Base-by-base conservation (phyloP, 2,113 vertebrate species). In the Ibidorhyncha struthersii region DNA sequence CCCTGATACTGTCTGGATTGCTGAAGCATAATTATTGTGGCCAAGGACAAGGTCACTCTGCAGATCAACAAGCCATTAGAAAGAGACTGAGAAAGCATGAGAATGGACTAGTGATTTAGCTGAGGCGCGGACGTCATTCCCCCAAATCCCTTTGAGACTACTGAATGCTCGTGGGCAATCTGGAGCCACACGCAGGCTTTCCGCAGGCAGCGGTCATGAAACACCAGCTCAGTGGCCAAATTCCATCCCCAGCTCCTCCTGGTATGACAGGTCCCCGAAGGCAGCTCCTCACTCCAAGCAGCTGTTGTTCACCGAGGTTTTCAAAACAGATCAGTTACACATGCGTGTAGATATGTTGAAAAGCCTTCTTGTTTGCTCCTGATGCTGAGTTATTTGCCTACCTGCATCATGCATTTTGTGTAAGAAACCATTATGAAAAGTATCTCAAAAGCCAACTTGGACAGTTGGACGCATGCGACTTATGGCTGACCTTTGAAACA, bases 391-490 rank as follows among this genome's bases (percentile, higher is more conserved):
- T 4, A 12, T 43, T 73, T 81, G 15, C 43, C 78, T 38, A 41
- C 8, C 13, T 6, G 2, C 21, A 66, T 70, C 10, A 7, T 2
- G 10, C 2, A 3, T 58, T 58, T 86, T 77, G 19, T 10, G 0
- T 45, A 29, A 67, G 49, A n/a, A 94, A 70, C 56, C 3, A 3
- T 23, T 36, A 53, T 45, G 6, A 55, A 62, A 67, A 53, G 7
- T 25, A 4, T 32, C 58, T 74, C 38, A 43, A 40, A 78, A 76
- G 13, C 22, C 4, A 9, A 2, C 10, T 41, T 38, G 22, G 32
- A 9, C 13, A n/a, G 12, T 2, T 30, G 65, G 38, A 50, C 0
- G 2, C 15, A 20, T 10, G n/a, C 0, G 0, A 12, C 8, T 56
- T 21, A 3, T 5, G 38, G 4, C 27, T 86, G 86, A 85, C 43